These are phyloP conservation scores for Lasioglossum baleicum DNA, from an alignment of 1,140 invertebrate species.

Conservation along the genomic window DNA sequence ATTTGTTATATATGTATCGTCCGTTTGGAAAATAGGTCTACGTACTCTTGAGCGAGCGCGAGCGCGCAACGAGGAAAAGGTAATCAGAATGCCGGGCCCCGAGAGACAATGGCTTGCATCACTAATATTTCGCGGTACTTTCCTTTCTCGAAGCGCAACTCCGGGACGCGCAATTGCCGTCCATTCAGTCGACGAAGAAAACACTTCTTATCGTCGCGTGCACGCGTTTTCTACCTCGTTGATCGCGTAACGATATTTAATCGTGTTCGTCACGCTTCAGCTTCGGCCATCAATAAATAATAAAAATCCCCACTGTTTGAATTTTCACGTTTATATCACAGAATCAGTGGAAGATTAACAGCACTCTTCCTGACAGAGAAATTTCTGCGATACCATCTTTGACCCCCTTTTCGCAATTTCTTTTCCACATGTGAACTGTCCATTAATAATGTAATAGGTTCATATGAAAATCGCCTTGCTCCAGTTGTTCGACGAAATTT, in stretches of 20 bases:
- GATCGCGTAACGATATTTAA: neutral
- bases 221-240: neutral
- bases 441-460: no score
- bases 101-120: constrained; percentile 44
- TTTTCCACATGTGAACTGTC: no score
- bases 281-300: no score
- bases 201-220: neutral
- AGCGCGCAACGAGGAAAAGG: constrained; percentile 8
- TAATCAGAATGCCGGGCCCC: constrained; percentile 28
- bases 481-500: no score
- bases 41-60: neutral
- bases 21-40: constrained; percentile 26
- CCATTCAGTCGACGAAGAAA: neutral
- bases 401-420: no score
- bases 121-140: constrained; percentile 46
- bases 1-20: constrained; percentile 32
- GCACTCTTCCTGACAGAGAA: no score
- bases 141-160: constrained; percentile 45
- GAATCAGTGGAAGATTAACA: no score
- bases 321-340: no score
- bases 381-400: no score
- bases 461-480: no score
- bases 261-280: no score
- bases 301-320: no score
- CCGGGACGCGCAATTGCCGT: constrained; percentile 31